phyloP scores from a whole-genome alignment of 2,797 vertebrate species.

The Xerus rutilus region DNA sequence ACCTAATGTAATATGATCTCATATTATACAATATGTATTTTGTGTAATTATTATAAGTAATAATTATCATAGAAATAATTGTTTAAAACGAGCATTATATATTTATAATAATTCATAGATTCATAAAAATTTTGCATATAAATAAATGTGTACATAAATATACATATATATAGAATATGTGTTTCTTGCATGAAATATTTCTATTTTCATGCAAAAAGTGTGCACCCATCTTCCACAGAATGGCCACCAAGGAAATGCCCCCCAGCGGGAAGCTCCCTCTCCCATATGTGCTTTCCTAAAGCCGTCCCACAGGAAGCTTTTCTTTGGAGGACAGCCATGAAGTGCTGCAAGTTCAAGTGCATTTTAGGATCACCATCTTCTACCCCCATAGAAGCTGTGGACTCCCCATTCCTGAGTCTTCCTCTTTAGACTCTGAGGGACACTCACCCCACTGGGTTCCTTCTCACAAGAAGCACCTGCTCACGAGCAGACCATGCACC shows the following conservation, averaged over 20 bases:
- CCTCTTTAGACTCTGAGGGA: neutral
- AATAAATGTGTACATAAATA: neutral
- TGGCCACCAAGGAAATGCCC: neutral
- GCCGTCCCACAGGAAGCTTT: neutral
- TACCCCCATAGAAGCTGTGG: no score
- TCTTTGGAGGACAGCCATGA: neutral
- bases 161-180: neutral
- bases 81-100: neutral
- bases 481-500: neutral
- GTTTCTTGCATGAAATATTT: no score
- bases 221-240: neutral
- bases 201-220: neutral
- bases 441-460: accelerated
- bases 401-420: accelerated
- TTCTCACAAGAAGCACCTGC: neutral
- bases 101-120: neutral
- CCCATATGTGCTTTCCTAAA: neutral
- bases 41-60: no score
- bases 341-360: neutral
- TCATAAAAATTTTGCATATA: neutral
- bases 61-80: neutral
- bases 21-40: no score
- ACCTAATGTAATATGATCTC: no score
- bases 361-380: neutral
- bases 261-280: neutral